These are phyloP conservation scores for Monomorium pharaonis DNA, from an alignment of 1,140 invertebrate species.

Conservation along the genomic window DNA sequence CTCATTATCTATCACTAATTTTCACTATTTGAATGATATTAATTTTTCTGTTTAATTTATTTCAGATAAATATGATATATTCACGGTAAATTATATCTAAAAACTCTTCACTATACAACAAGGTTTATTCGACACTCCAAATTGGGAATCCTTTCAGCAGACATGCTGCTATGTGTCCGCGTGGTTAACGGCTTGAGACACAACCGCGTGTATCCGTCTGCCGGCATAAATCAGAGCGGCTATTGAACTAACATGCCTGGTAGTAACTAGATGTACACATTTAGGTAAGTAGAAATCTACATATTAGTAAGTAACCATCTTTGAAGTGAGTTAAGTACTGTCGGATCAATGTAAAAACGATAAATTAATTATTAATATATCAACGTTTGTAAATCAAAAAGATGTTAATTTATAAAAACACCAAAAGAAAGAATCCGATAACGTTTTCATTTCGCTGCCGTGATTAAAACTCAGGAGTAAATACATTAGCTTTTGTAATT, in stretches of 20 bases:
- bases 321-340: conserved; percentile 36
- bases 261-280: conserved; percentile 36
- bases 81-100: background rate
- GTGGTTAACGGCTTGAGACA: conserved; percentile 34
- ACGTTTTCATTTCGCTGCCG: background rate
- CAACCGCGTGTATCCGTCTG: conserved; percentile 15
- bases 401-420: background rate
- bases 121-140: background rate
- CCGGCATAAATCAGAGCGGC: conserved; percentile 24
- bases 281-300: background rate
- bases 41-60: background rate
- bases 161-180: background rate
- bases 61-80: background rate
- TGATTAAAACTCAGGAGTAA: background rate
- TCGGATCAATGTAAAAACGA: background rate
- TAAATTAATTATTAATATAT: background rate
- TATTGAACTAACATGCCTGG: conserved; percentile 8
- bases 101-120: background rate
- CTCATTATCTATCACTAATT: background rate
- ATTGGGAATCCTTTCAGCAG: conserved; percentile 16
- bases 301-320: conserved; percentile 22
- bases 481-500: background rate
- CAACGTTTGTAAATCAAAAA: background rate
- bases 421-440: background rate
- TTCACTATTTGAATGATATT: background rate